These are phyloP conservation scores for Pseudonaja textilis DNA, from an alignment of 2,113 vertebrate species.

Conservation along the genomic window DNA sequence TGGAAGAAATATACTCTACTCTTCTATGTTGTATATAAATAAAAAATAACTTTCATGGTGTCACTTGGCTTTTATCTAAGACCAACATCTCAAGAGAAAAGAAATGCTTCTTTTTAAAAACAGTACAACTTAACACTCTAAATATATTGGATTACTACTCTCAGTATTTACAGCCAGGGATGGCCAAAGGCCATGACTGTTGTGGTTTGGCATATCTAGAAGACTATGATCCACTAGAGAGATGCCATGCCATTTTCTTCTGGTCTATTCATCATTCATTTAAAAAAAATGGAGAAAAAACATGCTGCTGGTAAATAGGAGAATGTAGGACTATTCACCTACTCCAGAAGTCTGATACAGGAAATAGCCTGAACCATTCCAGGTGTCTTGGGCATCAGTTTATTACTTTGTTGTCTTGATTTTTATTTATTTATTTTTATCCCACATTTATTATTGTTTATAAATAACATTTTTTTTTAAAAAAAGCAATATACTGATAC, in stretches of 20 bases:
- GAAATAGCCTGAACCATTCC: neutral
- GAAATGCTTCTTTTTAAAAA: neutral
- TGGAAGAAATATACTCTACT: neutral
- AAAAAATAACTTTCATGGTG: neutral
- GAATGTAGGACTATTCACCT: neutral
- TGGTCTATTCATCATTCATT: neutral
- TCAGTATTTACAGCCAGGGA: neutral
- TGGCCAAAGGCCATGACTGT: neutral
- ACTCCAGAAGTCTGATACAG: neutral
- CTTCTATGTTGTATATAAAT: neutral
- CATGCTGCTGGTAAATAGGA: neutral
- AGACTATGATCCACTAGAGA: neutral
- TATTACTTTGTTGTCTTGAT: neutral
- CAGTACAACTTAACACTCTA: neutral
- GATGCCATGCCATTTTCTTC: neutral
- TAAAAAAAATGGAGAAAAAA: neutral
- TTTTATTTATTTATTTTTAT: neutral
- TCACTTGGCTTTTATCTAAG: neutral
- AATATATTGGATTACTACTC: neutral
- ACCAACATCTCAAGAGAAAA: neutral
- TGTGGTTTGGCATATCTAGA: neutral
- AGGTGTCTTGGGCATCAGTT: neutral
- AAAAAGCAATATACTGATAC: neutral
- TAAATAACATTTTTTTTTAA: neutral
- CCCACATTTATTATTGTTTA: too few species aligned